These are phyloP conservation scores for Brachionus rotundiformis DNA, from an alignment of 1,140 invertebrate species.

Conservation along the genomic window DNA sequence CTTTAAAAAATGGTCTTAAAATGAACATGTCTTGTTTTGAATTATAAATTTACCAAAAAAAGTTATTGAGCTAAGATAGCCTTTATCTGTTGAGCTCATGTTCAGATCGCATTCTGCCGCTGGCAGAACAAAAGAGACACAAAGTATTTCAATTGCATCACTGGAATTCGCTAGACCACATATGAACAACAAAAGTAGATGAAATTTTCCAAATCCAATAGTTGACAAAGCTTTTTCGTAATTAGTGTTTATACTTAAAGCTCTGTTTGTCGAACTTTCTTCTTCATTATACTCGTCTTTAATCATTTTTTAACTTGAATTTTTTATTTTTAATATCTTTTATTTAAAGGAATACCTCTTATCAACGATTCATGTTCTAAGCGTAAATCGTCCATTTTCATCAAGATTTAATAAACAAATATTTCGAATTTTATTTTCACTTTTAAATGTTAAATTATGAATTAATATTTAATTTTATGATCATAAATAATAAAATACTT, in stretches of 20 bases:
- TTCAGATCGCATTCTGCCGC: slow-evolving; percentile 86
- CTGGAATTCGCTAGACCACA: slow-evolving; percentile 89
- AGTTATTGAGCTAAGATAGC: slow-evolving; percentile 70
- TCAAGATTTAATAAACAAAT: not conserved
- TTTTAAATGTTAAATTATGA: slow-evolving; percentile 15
- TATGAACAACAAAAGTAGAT: slow-evolving; percentile 80
- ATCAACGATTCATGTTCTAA: slow-evolving; percentile 30
- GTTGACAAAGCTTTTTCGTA: slow-evolving; percentile 30
- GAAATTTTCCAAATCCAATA: slow-evolving; percentile 83
- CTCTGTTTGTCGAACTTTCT: not conserved
- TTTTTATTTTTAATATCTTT: not conserved
- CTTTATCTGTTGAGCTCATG: slow-evolving; percentile 79
- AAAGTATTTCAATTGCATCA: slow-evolving; percentile 87
- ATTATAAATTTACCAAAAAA: slow-evolving; percentile 70
- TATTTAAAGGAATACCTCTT: slow-evolving; percentile 4
- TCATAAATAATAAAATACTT: not conserved
- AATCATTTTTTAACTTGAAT: slow-evolving; percentile 29
- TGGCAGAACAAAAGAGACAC: slow-evolving; percentile 85
- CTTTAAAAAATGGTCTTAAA: no score
- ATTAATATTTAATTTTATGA: slow-evolving; percentile 9
- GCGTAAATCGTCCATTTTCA: slow-evolving; percentile 7
- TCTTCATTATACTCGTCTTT: not conserved
- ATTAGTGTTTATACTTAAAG: not conserved
- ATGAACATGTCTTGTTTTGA: no score
- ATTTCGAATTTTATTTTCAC: slow-evolving; percentile 19